Percentiles rank a stretch among this genome's conserved stretches.
phyloP scores from a whole-genome alignment of 1,140 invertebrate species.

The Rhizoglyphus robini region DNA sequence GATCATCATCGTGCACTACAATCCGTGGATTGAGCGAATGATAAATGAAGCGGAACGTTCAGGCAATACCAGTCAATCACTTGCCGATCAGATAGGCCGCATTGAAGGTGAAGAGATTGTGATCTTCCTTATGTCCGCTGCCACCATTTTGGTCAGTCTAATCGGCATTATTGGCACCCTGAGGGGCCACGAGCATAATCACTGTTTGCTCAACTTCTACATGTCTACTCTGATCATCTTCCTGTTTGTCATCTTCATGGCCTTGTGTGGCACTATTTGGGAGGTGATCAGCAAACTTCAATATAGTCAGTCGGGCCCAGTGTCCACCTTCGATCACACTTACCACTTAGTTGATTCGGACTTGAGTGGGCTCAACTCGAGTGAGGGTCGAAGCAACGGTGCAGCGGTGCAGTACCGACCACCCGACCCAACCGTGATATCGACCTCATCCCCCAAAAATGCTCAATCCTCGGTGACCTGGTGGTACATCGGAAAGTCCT shows the following conservation, averaged over 20 bases:
- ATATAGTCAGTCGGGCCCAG: neutral
- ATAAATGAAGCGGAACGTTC: constrained; percentile 11
- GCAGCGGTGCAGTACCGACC: neutral
- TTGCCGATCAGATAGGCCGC: constrained; percentile 11
- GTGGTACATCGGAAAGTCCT: constrained; percentile 11
- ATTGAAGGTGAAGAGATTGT: constrained; percentile 11
- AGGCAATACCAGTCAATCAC: neutral
- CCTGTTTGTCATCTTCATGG: constrained; percentile 15
- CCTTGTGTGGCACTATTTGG: constrained; percentile 16
- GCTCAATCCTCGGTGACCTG: constrained; percentile 8
- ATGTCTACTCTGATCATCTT: constrained; percentile 17
- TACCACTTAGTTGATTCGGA: neutral
- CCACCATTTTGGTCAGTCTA: neutral
- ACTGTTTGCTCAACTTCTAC: constrained; percentile 18
- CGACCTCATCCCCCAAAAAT: neutral
- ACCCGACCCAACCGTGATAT: too few species aligned
- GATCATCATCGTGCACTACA: constrained; percentile 6
- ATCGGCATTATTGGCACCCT: constrained; percentile 2
- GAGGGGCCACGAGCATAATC: neutral
- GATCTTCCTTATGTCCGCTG: constrained; percentile 3
- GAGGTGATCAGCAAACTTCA: constrained; percentile 11
- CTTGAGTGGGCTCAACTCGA: neutral
- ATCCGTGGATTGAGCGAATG: constrained; percentile 16
- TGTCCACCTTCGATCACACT: neutral
- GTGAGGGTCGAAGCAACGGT: neutral